These are phyloP conservation scores for Eptesicus fuscus DNA, from an alignment of 2,113 vertebrate genomes.

Conservation along the genomic window DNA sequence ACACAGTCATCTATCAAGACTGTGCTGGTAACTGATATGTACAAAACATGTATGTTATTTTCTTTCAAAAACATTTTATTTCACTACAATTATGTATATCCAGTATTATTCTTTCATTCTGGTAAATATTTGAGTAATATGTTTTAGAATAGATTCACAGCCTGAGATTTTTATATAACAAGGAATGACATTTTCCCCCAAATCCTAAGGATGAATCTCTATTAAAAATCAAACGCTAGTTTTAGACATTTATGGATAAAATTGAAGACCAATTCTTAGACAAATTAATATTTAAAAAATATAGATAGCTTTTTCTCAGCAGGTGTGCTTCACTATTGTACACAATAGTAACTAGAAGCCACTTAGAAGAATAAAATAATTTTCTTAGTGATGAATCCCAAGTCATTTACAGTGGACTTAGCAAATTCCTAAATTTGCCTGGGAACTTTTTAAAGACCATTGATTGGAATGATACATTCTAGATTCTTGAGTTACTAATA, in stretches of 20 bases:
- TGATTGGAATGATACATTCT: background rate
- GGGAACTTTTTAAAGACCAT: background rate
- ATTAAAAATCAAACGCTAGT: background rate
- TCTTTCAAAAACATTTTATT: background rate
- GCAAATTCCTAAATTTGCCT: background rate
- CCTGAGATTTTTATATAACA: background rate
- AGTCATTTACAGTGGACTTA: background rate
- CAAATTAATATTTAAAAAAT: background rate
- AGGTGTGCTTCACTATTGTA: background rate
- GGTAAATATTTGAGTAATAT: background rate
- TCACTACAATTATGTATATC: fast-evolving
- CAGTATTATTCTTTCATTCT: background rate
- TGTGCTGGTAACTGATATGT: fast-evolving
- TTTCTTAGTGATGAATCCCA: background rate
- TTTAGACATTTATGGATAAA: background rate
- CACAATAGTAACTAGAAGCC: background rate
- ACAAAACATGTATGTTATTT: fast-evolving
- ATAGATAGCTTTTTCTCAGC: background rate
- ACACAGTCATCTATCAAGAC: fast-evolving
- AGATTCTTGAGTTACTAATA: background rate
- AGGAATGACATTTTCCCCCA: background rate
- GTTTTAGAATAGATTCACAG: background rate
- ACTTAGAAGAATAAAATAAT: background rate
- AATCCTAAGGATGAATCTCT: background rate
- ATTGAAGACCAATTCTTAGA: background rate